Percentiles rank a stretch among this genome's conserved stretches.
phyloP scores from a whole-genome alignment of 2,113 vertebrate genomes.

The Microcebus lehilahytsara region DNA sequence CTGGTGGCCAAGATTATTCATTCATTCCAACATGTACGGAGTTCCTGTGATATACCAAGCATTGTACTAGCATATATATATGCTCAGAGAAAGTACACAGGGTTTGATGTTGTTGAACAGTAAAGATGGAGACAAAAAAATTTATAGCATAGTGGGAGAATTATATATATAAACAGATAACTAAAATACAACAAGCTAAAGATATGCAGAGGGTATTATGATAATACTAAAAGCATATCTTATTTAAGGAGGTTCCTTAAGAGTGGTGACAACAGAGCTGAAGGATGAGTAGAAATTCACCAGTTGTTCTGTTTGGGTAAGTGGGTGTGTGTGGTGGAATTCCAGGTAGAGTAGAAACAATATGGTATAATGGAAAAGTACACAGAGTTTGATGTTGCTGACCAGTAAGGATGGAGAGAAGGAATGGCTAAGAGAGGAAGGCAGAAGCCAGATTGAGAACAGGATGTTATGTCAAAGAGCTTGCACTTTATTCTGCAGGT shows the following conservation, averaged over 20 bases:
- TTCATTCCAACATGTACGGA: neutral
- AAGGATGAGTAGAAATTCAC: neutral
- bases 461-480: neutral
- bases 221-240: neutral
- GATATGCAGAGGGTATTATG: neutral
- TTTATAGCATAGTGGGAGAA: neutral
- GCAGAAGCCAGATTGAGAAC: neutral
- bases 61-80: neutral
- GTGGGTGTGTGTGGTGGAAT: neutral
- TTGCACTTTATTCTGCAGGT: neutral
- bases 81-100: neutral
- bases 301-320: neutral
- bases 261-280: neutral
- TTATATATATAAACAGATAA: neutral
- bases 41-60: neutral
- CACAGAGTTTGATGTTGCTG: neutral
- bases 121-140: neutral
- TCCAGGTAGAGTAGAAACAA: neutral
- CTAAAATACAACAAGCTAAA: neutral
- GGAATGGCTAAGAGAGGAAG: neutral
- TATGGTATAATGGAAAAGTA: neutral
- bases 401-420: neutral
- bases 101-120: too few relatives aligned
- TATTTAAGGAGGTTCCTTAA: neutral
- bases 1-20: neutral